Conservation (phyloP, 2,113 vertebrate species). For the Hyaena hyaena region DNA sequence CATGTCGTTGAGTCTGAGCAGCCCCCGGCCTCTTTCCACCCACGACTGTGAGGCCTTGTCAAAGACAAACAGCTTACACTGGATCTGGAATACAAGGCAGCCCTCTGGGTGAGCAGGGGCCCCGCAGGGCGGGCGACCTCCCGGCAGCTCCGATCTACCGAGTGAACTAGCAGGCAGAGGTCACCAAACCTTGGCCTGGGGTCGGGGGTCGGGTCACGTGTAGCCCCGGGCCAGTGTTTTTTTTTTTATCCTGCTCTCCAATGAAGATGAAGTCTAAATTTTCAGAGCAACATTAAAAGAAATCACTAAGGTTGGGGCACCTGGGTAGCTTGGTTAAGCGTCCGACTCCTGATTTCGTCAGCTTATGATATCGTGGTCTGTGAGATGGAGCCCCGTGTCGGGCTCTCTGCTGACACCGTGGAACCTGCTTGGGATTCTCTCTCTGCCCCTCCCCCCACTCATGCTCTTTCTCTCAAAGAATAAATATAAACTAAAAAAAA, state of each 20-base stretch:
- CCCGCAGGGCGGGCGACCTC: background rate
- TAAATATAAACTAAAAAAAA: background rate
- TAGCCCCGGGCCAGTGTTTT: background rate
- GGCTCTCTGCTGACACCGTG: too few species aligned
- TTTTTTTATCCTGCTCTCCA: background rate
- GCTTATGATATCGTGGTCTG: too few species aligned
- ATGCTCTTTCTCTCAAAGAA: too few species aligned
- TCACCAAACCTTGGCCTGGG: background rate
- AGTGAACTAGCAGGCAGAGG: background rate
- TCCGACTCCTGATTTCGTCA: too few species aligned
- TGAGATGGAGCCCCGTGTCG: too few species aligned
- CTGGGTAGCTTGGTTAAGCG: too few species aligned
- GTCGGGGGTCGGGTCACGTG: background rate
- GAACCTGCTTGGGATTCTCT: too few species aligned
- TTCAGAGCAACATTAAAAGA: background rate
- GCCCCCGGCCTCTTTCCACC: slow-evolving; percentile 97
- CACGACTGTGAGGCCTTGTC: slow-evolving; percentile 98
- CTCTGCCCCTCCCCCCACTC: too few species aligned
- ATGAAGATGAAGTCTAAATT: background rate
- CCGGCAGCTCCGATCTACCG: background rate
- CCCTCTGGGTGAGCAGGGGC: background rate
- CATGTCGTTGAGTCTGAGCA: slow-evolving; percentile 98
- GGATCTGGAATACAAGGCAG: slow-evolving; percentile 89
- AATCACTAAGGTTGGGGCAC: too few species aligned
- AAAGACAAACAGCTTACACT: slow-evolving; percentile 99